A percentile compares a stretch with the other conserved stretches of the same genome.
Evolutionary conservation across 1,140 invertebrate species (phyloP).

Genomic region (Phthorimaea operculella): DNA sequence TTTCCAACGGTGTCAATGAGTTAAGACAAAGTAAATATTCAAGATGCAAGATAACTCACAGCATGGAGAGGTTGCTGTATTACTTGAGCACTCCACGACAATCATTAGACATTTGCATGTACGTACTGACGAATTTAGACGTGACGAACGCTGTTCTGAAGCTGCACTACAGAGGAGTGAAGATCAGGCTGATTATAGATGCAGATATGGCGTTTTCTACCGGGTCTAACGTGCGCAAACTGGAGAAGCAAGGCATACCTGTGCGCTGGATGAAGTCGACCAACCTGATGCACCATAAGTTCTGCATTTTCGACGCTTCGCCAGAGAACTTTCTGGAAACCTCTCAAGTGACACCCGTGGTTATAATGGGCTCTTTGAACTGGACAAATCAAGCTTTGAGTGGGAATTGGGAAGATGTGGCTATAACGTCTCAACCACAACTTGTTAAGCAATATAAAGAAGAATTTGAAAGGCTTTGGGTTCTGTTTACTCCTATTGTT

Average conservation of each 20-base stretch:
- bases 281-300: conserved; percentile 59
- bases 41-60: conserved; percentile 33
- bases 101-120: conserved; percentile 53
- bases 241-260: conserved; percentile 44
- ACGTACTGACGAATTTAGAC: conserved; percentile 49
- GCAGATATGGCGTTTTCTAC: conserved; percentile 54
- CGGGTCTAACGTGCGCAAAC: conserved; percentile 34
- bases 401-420: conserved; percentile 55
- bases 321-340: conserved; percentile 12
- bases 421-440: conserved; percentile 45
- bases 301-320: conserved; percentile 43
- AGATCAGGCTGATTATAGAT: conserved; percentile 48
- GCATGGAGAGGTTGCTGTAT: conserved; percentile 41
- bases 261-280: conserved; percentile 58
- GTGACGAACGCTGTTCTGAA: conserved; percentile 39
- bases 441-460: conserved; percentile 36
- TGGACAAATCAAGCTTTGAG: conserved; percentile 56
- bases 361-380: conserved; percentile 52
- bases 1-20: conserved; percentile 24
- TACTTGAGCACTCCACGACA: conserved; percentile 37
- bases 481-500: conserved; percentile 49
- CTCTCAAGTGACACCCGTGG: conserved; percentile 25
- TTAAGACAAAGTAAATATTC: conserved; percentile 48
- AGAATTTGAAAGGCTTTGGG: conserved; percentile 57
- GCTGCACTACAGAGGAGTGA: conserved; percentile 39